These are phyloP conservation scores for Araneus ventricosus DNA, from an alignment of 1,140 invertebrate species.

Conservation along the genomic window DNA sequence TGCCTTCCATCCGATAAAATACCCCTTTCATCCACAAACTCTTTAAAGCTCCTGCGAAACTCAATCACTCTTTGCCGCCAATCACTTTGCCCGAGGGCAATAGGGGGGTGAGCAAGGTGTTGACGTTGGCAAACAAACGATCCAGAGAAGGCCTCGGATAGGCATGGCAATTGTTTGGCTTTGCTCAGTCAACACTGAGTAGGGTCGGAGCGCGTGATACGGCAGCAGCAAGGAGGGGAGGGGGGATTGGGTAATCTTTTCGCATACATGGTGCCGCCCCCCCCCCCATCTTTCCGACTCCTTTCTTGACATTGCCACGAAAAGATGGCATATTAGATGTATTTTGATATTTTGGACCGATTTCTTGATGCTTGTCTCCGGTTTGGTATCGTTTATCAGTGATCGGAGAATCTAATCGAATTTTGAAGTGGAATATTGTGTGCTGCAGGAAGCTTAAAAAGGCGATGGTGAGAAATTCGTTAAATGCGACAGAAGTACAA, in stretches of 20 bases:
- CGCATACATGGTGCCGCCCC: neutral
- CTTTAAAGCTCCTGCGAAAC: slow-evolving; percentile 23
- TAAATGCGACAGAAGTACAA: no score
- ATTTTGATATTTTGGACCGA: neutral
- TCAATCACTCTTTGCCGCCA: slow-evolving; percentile 36
- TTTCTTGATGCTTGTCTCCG: no score
- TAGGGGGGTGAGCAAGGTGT: slow-evolving; percentile 14
- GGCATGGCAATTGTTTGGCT: slow-evolving; percentile 36
- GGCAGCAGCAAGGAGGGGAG: neutral
- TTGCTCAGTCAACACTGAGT: slow-evolving; percentile 15
- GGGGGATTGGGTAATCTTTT: neutral
- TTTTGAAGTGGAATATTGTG: neutral
- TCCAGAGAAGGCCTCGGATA: neutral
- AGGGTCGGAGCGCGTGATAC: slow-evolving; percentile 17
- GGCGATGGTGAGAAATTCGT: no score
- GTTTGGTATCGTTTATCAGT: neutral
- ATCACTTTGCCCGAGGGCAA: neutral
- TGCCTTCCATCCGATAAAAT: slow-evolving; percentile 5
- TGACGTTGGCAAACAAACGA: slow-evolving; percentile 18
- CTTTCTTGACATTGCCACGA: slow-evolving; percentile 1
- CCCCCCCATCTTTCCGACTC: neutral
- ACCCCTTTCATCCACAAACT: slow-evolving; percentile 21
- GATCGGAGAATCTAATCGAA: neutral
- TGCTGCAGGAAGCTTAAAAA: no score
- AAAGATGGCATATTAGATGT: neutral